Conservation (phyloP, 2,113 vertebrate species). For the Microtus montanus region DNA sequence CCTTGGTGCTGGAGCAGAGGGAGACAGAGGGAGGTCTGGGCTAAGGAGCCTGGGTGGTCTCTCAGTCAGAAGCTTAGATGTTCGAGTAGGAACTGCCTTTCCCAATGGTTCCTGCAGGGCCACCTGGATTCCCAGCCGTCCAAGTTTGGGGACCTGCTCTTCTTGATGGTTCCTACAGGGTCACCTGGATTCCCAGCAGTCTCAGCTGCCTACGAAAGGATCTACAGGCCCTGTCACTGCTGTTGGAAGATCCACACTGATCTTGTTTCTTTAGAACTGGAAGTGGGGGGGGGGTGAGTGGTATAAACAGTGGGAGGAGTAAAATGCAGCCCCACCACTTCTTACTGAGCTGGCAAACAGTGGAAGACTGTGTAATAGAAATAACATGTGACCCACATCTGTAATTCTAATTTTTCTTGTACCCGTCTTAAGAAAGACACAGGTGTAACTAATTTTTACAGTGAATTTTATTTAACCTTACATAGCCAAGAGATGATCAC, state of each 20-base stretch:
- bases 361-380: background rate
- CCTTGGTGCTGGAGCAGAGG: background rate
- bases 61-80: background rate
- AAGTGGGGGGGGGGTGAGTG: background rate
- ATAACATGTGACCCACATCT: background rate
- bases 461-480: background rate
- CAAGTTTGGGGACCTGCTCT: too few species aligned
- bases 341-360: background rate
- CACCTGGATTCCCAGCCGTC: background rate
- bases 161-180: rapidly evolving
- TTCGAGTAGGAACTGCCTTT: background rate
- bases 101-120: rapidly evolving
- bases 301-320: background rate
- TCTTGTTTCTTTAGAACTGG: background rate
- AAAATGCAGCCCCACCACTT: background rate
- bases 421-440: background rate
- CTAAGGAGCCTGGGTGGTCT: background rate
- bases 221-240: background rate
- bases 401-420: background rate
- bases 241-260: background rate
- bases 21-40: background rate
- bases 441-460: slow-evolving; percentile 14
- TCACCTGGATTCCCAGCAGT: background rate
- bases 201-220: background rate
- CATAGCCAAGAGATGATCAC: background rate